Base-by-base conservation (phyloP, 1,140 invertebrate species). In the Bombus polaris region DNA sequence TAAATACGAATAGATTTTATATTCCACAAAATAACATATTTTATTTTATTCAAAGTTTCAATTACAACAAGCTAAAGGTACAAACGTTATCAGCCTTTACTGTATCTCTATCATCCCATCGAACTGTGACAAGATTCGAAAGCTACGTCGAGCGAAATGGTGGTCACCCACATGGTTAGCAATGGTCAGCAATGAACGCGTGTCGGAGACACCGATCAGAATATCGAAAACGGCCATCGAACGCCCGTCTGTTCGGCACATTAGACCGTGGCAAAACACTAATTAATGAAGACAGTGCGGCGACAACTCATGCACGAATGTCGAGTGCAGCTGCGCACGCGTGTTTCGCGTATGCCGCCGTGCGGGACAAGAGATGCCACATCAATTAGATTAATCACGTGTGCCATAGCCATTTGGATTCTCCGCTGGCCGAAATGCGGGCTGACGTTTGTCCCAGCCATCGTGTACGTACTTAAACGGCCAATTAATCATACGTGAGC, bases 381-480 rank as follows among this genome's bases (percentile, higher is more conserved):
- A 86, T 92, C 91, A 92, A 93, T 93, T 92, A 92, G 82, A 92
- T 92, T 92, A 93, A 93, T 93, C 90, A 89, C 87, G 72, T 75
- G 87, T 88, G 87, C 83, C 90, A 90, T 82, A 88, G 81, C 37
- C 79, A 85, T 88, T 90, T 87, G 80, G 84, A 87, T 88, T 84
- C 80, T n/a, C 72, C 59, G 77, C 13, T 72, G 59, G 47, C 70
- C 53, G 81, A 85, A 91, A 74, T 66, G 70, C 68, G 62, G 47
- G 39, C 74, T 53, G 72, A 75, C 80, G 62, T 74, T 76, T 73
- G 70, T 57, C 81, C 86, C 4, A 53, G 28, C 76, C 83, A 79
- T 28, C 76, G 47, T 71, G 37, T n/a, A 37, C 75, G 79, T 66
- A 81, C 83, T 68, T 73, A 42, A 73, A 32, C 65, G 39, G 53